Evolutionary conservation across 1,140 invertebrate genomes (phyloP).

Genomic region (Ruditapes philippinarum): DNA sequence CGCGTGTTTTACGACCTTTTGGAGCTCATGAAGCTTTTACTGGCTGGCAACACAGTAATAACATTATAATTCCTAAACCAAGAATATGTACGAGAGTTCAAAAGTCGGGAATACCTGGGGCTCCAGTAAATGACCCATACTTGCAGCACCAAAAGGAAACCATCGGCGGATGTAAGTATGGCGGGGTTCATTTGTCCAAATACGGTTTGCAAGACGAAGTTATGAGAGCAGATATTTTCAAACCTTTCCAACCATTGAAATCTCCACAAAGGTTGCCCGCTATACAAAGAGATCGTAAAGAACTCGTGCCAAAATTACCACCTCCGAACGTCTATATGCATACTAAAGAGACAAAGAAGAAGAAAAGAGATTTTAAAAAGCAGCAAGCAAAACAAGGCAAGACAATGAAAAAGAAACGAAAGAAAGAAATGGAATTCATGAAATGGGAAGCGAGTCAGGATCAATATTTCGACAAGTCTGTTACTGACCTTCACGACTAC

Average conservation of each 20-base stretch:
- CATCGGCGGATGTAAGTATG: constrained; percentile 34
- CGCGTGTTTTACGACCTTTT: not conserved
- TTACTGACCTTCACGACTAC: not conserved
- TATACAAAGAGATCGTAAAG: constrained; percentile 38
- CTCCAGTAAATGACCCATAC: not conserved
- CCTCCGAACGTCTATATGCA: not conserved
- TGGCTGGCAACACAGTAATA: constrained; percentile 15
- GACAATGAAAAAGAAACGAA: constrained; percentile 35
- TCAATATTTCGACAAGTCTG: not conserved
- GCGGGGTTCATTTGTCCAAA: constrained; percentile 3
- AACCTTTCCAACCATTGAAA: constrained; percentile 41
- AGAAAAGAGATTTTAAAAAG: not conserved
- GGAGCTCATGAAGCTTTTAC: constrained; percentile 8
- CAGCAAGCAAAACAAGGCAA: not conserved
- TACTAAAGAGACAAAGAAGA: not conserved
- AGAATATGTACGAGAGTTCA: not conserved
- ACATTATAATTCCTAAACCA: constrained; percentile 9
- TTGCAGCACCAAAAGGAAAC: not conserved
- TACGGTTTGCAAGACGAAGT: not conserved
- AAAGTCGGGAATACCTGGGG: not conserved
- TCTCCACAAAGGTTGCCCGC: constrained; percentile 27
- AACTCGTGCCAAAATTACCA: not conserved
- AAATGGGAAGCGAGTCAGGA: constrained; percentile 17
- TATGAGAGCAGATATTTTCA: constrained; percentile 7
- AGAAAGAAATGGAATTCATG: constrained; percentile 20